These are phyloP conservation scores for Drosophila cracens DNA, from an alignment of 2,888 invertebrate genomes.

Conservation along the genomic window DNA sequence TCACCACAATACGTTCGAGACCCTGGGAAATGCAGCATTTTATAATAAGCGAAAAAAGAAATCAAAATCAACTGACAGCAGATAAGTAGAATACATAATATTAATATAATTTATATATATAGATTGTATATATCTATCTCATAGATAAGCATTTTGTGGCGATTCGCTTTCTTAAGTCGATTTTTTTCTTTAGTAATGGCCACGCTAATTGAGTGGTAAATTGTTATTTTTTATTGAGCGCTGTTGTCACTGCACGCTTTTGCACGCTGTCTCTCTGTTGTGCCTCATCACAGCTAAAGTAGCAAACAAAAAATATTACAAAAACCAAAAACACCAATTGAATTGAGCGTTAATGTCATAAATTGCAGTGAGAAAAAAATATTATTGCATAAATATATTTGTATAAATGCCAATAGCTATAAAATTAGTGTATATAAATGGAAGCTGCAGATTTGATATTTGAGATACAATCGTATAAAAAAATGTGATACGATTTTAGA, in stretches of 20 bases:
- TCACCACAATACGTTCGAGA: slow-evolving; percentile 89
- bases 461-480: too few species aligned
- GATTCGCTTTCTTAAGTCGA: slow-evolving; percentile 75
- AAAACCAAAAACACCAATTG: neutral
- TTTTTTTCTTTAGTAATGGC: slow-evolving; percentile 72
- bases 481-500: too few species aligned
- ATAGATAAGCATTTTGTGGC: slow-evolving; percentile 23
- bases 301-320: too few species aligned
- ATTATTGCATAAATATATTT: slow-evolving; percentile 54
- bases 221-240: slow-evolving; percentile 77
- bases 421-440: too few species aligned
- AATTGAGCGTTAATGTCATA: neutral
- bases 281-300: too few species aligned
- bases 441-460: too few species aligned
- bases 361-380: slow-evolving; percentile 41
- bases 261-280: too few species aligned
- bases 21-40: slow-evolving; percentile 85
- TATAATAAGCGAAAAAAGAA: slow-evolving; percentile 20
- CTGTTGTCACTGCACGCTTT: slow-evolving; percentile 56
- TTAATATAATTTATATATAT: neutral
- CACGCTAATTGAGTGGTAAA: slow-evolving; percentile 78
- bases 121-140: neutral
- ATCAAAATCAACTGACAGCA: slow-evolving; percentile 27
- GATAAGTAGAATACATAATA: slow-evolving; percentile 12
- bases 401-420: too few species aligned